A percentile compares a stretch with the other conserved stretches of the same genome.
Evolutionary conservation across 2,113 vertebrate species (phyloP).

Genomic region (Bujurquina vittata): DNA sequence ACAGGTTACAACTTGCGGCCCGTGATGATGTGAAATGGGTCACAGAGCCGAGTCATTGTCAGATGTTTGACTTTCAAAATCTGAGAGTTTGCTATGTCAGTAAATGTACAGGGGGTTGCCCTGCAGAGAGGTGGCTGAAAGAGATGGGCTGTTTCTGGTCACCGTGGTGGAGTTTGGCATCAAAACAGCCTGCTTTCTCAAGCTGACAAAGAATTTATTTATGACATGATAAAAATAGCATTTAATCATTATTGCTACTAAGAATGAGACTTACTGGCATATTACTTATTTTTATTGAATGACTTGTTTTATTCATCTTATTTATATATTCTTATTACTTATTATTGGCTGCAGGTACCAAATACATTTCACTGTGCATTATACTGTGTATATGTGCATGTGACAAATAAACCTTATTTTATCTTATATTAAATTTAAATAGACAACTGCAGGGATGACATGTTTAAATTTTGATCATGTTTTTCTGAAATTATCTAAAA

Average conservation of each 20-base stretch:
- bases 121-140: neutral
- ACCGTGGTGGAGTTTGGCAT: neutral
- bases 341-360: too few relatives aligned
- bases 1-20: neutral
- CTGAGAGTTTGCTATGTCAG: neutral
- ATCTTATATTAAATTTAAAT: neutral
- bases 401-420: too few relatives aligned
- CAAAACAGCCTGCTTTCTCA: neutral
- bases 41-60: neutral
- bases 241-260: neutral
- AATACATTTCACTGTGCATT: too few relatives aligned
- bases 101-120: neutral
- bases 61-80: slow-evolving; percentile 2
- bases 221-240: neutral
- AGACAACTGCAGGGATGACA: neutral
- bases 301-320: too few relatives aligned
- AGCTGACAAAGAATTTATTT: neutral
- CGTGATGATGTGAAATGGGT: neutral
- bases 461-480: neutral
- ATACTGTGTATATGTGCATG: too few relatives aligned
- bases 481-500: neutral
- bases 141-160: neutral
- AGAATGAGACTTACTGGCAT: neutral
- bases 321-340: too few relatives aligned
- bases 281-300: neutral